Evolutionary conservation across 2,888 invertebrate genomes (phyloP).

Genomic region (Napeogenes sylphis): DNA sequence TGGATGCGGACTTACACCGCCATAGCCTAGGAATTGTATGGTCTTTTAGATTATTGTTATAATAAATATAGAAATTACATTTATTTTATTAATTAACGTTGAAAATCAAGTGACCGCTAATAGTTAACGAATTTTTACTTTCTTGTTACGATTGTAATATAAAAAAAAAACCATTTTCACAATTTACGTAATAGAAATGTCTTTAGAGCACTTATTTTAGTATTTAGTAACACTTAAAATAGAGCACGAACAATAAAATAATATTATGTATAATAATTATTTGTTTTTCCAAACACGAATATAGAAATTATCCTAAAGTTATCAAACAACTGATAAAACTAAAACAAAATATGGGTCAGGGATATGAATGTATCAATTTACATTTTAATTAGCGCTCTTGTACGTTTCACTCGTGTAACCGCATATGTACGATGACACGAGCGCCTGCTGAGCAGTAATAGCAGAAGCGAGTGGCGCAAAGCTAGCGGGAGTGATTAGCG

Average conservation of each 20-base stretch:
- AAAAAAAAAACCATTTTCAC: too few relatives aligned
- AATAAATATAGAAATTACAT: background rate
- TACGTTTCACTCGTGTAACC: conserved; percentile 22
- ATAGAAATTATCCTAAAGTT: too few relatives aligned
- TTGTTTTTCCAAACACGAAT: too few relatives aligned
- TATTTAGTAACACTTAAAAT: too few relatives aligned
- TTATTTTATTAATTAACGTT: too few relatives aligned
- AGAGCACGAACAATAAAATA: too few relatives aligned
- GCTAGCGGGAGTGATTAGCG: conserved; percentile 51
- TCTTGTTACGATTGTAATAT: too few relatives aligned
- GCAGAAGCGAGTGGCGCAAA: conserved; percentile 38
- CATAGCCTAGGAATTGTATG: conserved; percentile 79
- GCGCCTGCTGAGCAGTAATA: conserved; percentile 42
- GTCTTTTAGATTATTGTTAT: background rate
- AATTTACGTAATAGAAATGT: too few relatives aligned
- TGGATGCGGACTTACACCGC: conserved; percentile 90
- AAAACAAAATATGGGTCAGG: conserved; percentile 1
- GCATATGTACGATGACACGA: conserved; percentile 12
- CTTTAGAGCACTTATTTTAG: too few relatives aligned
- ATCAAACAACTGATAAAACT: background rate
- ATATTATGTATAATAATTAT: too few relatives aligned
- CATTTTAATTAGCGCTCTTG: conserved; percentile 24
- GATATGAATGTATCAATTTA: conserved; percentile 11
- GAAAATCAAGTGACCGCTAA: too few relatives aligned
- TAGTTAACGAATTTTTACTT: too few relatives aligned